Evolutionary conservation across 23 tunicate species (phyloP).

Genomic region (Botrylloides violaceus): DNA sequence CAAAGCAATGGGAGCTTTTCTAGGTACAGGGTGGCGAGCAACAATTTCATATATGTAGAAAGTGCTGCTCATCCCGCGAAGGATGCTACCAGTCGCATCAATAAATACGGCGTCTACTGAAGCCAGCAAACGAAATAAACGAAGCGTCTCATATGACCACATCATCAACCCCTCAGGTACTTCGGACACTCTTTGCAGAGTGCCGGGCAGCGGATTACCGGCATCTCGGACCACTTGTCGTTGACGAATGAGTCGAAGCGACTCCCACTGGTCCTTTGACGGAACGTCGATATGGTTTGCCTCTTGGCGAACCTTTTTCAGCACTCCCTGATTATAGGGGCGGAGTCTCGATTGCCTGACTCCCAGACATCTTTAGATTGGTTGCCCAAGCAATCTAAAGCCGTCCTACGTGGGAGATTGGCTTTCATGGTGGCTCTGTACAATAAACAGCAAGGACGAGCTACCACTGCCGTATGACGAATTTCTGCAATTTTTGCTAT

Average conservation of each 20-base stretch:
- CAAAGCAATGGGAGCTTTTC: slow-evolving; percentile 17
- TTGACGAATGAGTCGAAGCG: not conserved
- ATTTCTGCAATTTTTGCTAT: too few species aligned
- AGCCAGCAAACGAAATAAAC: not conserved
- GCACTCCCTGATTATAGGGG: not conserved
- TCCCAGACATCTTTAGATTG: not conserved
- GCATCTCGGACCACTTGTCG: not conserved
- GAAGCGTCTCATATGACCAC: not conserved
- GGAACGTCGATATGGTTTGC: not conserved
- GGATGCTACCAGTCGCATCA: slow-evolving; percentile 12
- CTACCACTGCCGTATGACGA: too few species aligned
- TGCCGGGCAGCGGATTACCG: not conserved
- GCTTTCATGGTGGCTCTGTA: not conserved
- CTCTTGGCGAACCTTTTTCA: not conserved
- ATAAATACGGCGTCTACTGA: not conserved
- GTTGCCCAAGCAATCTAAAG: not conserved
- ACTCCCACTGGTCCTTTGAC: not conserved
- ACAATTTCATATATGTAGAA: slow-evolving; percentile 10
- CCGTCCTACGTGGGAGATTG: not conserved
- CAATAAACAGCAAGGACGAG: too few species aligned
- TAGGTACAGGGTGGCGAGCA: not conserved
- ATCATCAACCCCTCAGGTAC: not conserved
- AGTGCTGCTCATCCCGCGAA: not conserved
- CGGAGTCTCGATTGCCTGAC: slow-evolving; percentile 10
- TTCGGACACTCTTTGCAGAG: not conserved